These are phyloP conservation scores for Odontocerum albicorne DNA, from an alignment of 2,888 invertebrate genomes.

Conservation along the genomic window DNA sequence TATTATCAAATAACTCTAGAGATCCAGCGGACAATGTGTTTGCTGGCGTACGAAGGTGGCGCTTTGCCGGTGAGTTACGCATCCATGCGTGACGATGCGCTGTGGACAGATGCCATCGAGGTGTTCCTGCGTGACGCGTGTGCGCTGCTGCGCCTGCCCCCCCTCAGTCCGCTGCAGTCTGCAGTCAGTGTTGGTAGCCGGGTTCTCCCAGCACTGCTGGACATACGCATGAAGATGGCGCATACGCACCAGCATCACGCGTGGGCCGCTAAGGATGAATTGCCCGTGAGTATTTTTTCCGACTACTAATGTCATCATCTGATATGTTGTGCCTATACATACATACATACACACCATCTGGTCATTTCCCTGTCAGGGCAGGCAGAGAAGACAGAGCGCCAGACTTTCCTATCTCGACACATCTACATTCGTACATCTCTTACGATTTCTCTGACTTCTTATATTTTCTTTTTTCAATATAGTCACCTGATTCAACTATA, in stretches of 20 bases:
- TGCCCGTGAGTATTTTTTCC: conserved; percentile 70
- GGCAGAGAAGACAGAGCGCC: too few species aligned
- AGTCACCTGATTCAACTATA: too few species aligned
- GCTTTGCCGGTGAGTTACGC: conserved; percentile 45
- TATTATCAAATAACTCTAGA: too few species aligned
- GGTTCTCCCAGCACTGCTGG: conserved; percentile 91
- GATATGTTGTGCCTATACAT: neutral
- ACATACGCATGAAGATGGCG: conserved; percentile 66
- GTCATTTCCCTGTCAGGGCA: too few species aligned
- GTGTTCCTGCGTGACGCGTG: conserved; percentile 93
- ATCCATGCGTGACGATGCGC: conserved; percentile 50
- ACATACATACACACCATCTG: too few species aligned
- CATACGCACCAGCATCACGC: conserved; percentile 78
- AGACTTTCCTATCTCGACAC: too few species aligned
- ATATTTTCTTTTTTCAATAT: too few species aligned
- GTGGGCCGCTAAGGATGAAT: conserved; percentile 94
- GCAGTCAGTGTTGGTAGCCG: conserved; percentile 92
- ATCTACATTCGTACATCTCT: too few species aligned
- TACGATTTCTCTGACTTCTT: too few species aligned
- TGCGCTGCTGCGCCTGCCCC: conserved; percentile 80
- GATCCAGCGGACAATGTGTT: conserved; percentile 76
- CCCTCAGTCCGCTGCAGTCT: conserved; percentile 81
- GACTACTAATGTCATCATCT: too few species aligned
- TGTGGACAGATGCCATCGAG: conserved; percentile 87
- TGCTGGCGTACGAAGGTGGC: conserved; percentile 43